Base-by-base conservation (phyloP, 1,140 invertebrate species). In the Macrocentrus cingulum region DNA sequence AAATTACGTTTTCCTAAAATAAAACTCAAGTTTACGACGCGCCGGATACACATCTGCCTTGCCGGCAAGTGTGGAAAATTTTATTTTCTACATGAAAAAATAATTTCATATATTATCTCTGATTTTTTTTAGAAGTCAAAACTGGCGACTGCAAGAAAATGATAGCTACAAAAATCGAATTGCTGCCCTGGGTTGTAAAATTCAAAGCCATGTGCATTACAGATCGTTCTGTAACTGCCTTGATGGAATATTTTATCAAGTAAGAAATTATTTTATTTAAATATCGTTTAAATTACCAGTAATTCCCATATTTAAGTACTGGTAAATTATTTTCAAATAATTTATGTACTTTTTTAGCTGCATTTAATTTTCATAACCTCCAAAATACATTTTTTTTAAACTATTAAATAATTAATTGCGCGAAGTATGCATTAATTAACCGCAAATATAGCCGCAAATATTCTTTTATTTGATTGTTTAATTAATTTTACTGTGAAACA, bases 201-300 rank as follows among this genome's bases (percentile, higher is more conserved):
- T 65, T 61, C 36, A 59, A 59, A 34, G 15, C 18, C 2, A 34
- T 52, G 52, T 55, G 52, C 39, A 45, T 59, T n/a, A 15, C 25
- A 20, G 39, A 58, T 9, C 23, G 23, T 29, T 44, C 53, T 9
- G 36, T 66, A 20, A 61, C 55, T 18, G 42, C 44, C 15, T 45
- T 63, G 23, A 66, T 66, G 20, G 48, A 4, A 32, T 60, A 60
- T 32, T 66, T 63, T 19, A 59, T 56, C 16, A 63, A 59, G 64
- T 66, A 66, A 60, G 16, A 13, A 13, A 29, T 51, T 0, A 20
- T 13, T 18, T 7, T 16, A 18, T 36, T 32, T 34, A 6, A 34
- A 9, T 41, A 19, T 41, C 20, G n/a, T n/a, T n/a, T n/a, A n/a
- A 41, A 23, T 25, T 51, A 39, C 49, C 49, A 51, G 49, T 51